phyloP scores from a whole-genome alignment of 2,888 invertebrate genomes.

The Drosophila melanosoma region DNA sequence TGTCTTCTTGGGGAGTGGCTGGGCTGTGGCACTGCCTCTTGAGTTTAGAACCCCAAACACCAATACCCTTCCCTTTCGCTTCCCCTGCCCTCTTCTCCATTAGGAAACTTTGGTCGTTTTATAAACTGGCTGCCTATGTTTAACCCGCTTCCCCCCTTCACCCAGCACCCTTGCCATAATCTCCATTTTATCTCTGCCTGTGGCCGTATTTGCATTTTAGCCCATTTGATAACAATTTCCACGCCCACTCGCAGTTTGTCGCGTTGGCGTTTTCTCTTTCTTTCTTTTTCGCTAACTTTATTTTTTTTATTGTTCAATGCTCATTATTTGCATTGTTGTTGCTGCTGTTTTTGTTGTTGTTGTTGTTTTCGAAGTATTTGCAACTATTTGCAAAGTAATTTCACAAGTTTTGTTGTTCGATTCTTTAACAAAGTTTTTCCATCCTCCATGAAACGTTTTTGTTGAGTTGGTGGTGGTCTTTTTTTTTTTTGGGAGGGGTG shows the following conservation, averaged over 20 bases:
- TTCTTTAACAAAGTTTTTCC: constrained; percentile 47
- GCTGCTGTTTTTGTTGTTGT: not conserved
- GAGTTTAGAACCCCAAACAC: constrained; percentile 5
- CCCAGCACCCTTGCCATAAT: constrained; percentile 20
- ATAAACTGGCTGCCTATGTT: constrained; percentile 30
- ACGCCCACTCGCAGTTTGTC: constrained; percentile 41
- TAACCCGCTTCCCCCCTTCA: constrained; percentile 8
- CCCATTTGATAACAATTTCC: constrained; percentile 21
- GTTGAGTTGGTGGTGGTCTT: not conserved
- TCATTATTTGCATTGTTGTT: constrained; percentile 59
- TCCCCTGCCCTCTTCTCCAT: too few species aligned
- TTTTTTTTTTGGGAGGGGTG: not conserved
- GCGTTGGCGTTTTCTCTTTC: constrained; percentile 6
- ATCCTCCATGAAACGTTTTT: constrained; percentile 16
- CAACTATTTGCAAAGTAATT: constrained; percentile 74
- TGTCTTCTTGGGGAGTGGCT: not conserved
- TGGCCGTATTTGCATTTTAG: constrained; percentile 44
- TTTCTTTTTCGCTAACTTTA: not conserved
- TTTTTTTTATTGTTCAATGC: constrained; percentile 65
- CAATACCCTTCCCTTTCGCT: too few species aligned
- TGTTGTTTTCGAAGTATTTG: constrained; percentile 38
- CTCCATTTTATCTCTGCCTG: constrained; percentile 30
- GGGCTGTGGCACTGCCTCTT: constrained; percentile 5
- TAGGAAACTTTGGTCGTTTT: constrained; percentile 33
- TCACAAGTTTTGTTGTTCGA: constrained; percentile 71